Conservation (phyloP, 2,113 vertebrate species). For the Ictalurus punctatus region DNA sequence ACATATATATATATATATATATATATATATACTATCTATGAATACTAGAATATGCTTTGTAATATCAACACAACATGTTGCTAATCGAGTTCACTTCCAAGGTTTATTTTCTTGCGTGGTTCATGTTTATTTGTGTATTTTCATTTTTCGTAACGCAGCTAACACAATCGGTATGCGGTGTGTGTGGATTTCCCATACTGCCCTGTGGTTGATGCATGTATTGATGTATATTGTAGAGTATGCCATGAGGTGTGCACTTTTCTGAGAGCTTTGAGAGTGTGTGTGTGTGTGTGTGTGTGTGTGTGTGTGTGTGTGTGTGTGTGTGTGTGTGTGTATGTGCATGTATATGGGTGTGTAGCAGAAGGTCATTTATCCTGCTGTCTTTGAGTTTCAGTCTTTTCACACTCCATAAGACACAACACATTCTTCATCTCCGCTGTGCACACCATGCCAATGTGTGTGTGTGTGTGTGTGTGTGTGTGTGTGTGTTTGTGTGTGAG, state of each 20-base stretch:
- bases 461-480: background rate
- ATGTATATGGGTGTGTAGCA: constrained; percentile 3
- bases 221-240: constrained; percentile 24
- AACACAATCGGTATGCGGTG: background rate
- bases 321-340: constrained; percentile 6
- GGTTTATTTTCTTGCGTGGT: background rate
- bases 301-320: background rate
- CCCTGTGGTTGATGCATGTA: background rate
- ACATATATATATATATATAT: too few species aligned
- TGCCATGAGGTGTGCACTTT: constrained; percentile 13
- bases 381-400: constrained; percentile 34
- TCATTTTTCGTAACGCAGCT: background rate
- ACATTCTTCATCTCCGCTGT: constrained; percentile 17
- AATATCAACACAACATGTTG: too few species aligned
- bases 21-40: too few species aligned
- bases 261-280: constrained; percentile 18
- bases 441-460: background rate
- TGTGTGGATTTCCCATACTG: background rate
- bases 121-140: background rate
- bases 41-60: too few species aligned
- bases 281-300: background rate
- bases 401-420: constrained; percentile 38
- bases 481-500: constrained; percentile 7
- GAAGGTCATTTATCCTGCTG: constrained; percentile 40
- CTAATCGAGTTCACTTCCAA: background rate